Base-by-base conservation (phyloP, 2,888 invertebrate species). In the Malacosoma neustria region DNA sequence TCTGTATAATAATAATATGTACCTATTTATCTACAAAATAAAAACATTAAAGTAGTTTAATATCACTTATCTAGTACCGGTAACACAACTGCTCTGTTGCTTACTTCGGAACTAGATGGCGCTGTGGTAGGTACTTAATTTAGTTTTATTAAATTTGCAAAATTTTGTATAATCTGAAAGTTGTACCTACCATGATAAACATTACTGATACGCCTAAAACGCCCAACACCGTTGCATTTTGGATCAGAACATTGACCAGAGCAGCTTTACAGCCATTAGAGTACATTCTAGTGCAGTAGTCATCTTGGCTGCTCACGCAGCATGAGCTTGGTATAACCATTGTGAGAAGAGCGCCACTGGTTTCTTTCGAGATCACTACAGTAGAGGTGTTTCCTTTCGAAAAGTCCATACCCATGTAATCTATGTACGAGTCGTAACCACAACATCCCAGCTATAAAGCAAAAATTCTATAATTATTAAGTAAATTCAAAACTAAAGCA, bases 191-290 rank as follows among this genome's bases (percentile, higher is more conserved):
- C 56, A 76, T 71, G 34, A 82, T 79, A 49, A 84, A 84, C 74
- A 84, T 77, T 6, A 85, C 81, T 0, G 85, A 84, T 1, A 84
- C 65, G 1, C 84, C 82, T 3, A 85, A 54, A 2, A 85, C 81
- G 1, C 84, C 85, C 0, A 84, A 49, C 3, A 84, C 72, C 7
- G 66, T 74, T 1, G 79, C 51, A 33, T 85, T 84, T 45, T 84
- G 81, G 1, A 70, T 41, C 14, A 85, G 47, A 14, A 69, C 46
- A 7, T 58, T 65, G 5, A 63, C 63, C 32, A 85, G 43, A 0
- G 76, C 76, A 0, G 52, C 44, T 41, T 62, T 72, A 42, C 82
- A 84, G 14, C 74, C 66, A 1, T 44, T 54, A 0, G 54, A 48
- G 40, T 68, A 60, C 46, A 79, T 51, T 14, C 57, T 52, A 0